Evolutionary conservation across 1,140 invertebrate genomes (phyloP).

Genomic region (Pygmarrhopalites habei): DNA sequence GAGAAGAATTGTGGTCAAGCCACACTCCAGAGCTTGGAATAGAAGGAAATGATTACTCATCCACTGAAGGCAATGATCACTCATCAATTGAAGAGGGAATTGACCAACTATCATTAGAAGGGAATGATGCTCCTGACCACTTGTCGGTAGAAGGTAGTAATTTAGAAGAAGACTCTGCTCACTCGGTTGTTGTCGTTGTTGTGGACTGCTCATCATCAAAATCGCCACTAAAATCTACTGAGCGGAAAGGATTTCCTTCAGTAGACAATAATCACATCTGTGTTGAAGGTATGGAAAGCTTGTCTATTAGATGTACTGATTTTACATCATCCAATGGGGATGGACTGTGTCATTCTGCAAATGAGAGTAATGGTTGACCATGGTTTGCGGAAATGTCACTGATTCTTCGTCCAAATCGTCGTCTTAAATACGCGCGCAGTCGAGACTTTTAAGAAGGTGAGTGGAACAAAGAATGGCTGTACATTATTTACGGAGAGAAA

Average conservation of each 20-base stretch:
- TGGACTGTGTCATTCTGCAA: background rate
- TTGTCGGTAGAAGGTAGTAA: conserved; percentile 2
- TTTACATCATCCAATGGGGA: background rate
- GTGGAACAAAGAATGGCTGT: too few species aligned
- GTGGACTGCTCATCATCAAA: too few species aligned
- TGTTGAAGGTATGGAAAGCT: background rate
- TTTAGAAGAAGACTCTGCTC: background rate
- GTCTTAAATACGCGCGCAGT: too few species aligned
- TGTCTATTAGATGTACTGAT: background rate
- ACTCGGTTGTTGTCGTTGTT: too few species aligned
- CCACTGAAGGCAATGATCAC: conserved; percentile 4
- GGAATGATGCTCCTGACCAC: background rate
- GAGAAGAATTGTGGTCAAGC: conserved; percentile 1
- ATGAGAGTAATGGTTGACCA: background rate
- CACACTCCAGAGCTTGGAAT: background rate
- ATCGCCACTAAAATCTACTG: too few species aligned
- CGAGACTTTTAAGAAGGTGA: too few species aligned
- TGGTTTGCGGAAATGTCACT: too few species aligned
- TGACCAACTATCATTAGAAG: background rate
- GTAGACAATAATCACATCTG: background rate
- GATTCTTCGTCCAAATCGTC: too few species aligned
- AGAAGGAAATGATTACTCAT: conserved; percentile 7
- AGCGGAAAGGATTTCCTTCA: background rate
- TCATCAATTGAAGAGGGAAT: background rate
- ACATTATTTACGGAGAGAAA: too few species aligned